Percentiles rank a stretch among this genome's conserved stretches.
These are phyloP conservation scores for Agrypnus murinus DNA, from an alignment of 2,888 invertebrate species.

Conservation along the genomic window DNA sequence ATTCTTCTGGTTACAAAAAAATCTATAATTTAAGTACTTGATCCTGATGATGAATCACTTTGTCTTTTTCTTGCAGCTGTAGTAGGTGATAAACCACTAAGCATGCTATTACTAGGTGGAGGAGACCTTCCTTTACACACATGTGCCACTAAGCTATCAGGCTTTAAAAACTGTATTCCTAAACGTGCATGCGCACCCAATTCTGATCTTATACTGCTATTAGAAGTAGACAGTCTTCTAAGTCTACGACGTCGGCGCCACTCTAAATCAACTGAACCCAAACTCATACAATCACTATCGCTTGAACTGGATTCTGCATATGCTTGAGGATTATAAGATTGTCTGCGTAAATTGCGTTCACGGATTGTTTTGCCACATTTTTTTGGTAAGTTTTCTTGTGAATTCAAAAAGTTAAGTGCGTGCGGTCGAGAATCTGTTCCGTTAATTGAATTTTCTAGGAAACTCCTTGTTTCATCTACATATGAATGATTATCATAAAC, in stretches of 20 bases:
- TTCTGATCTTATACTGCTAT: conserved; percentile 69
- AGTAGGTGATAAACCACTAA: conserved; percentile 75
- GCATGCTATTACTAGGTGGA: conserved; percentile 74
- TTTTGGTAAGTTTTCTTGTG: conserved; percentile 66
- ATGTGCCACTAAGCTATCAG: conserved; percentile 64
- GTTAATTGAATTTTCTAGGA: conserved; percentile 38
- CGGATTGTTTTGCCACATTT: conserved; percentile 71
- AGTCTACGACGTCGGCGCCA: conserved; percentile 68
- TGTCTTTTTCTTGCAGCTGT: conserved; percentile 68
- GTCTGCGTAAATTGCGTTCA: conserved; percentile 73
- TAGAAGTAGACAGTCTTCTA: conserved; percentile 67
- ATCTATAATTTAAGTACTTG: conserved; percentile 68
- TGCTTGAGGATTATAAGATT: conserved; percentile 76
- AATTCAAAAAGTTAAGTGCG: conserved; percentile 73
- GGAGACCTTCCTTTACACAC: conserved; percentile 68
- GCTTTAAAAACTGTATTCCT: conserved; percentile 68
- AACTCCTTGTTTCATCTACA: conserved; percentile 43
- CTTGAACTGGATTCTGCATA: conserved; percentile 74
- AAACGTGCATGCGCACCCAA: conserved; percentile 65
- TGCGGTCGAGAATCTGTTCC: conserved; percentile 66
- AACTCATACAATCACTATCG: conserved; percentile 71
- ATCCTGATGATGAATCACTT: conserved; percentile 66
- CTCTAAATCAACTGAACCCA: conserved; percentile 70
- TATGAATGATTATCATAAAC: conserved; percentile 58
- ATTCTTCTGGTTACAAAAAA: no score